Evolutionary conservation across 2,797 vertebrate species (phyloP).

Genomic region (Manis crassicaudata): DNA sequence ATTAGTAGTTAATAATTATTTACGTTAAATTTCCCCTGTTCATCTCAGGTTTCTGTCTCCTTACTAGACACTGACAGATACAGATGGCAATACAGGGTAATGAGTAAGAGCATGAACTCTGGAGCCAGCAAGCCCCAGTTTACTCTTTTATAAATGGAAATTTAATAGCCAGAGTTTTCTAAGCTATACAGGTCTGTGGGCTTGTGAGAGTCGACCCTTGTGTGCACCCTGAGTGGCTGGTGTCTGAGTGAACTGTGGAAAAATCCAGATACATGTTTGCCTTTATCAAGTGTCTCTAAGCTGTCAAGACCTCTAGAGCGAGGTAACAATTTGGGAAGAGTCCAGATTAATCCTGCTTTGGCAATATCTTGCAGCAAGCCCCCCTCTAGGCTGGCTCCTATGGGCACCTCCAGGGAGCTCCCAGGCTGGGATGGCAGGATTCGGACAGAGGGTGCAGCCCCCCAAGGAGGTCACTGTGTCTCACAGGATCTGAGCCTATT

Average conservation of each 20-base stretch:
- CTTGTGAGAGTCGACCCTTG: not conserved
- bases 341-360: not conserved
- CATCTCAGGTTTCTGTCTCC: not conserved
- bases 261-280: not conserved
- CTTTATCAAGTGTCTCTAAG: not conserved
- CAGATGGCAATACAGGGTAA: not conserved
- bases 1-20: not conserved
- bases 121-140: not conserved
- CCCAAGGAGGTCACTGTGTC: not conserved
- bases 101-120: not conserved
- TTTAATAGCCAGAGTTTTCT: not conserved
- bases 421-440: not conserved
- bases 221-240: not conserved
- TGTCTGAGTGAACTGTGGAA: not conserved
- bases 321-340: not conserved
- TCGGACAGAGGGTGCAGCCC: not conserved
- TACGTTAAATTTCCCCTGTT: not conserved
- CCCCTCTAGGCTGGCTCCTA: fast-evolving
- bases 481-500: not conserved
- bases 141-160: not conserved
- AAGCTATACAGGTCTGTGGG: not conserved
- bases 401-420: too few relatives aligned
- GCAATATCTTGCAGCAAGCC: not conserved
- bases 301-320: not conserved
- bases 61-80: not conserved